Evolutionary conservation across 37 sponge, comb jelly and placozoan species (phyloP).

Genomic region (Tethya wilhelma): DNA sequence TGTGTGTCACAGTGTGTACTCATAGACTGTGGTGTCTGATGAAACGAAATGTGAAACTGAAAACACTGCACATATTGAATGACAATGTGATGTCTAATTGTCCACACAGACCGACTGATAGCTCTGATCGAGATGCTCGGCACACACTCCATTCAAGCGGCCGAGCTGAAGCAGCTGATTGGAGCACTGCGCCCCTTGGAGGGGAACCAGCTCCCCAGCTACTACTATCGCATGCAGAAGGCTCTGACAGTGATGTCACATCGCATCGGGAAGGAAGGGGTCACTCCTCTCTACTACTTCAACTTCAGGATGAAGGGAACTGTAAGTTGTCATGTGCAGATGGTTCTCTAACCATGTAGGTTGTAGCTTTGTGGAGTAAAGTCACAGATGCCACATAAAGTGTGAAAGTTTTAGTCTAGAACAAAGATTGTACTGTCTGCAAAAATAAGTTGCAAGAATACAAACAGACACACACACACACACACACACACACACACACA

Average conservation of each 20-base stretch:
- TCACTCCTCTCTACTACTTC: conserved; percentile 67
- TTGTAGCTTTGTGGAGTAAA: too few species aligned
- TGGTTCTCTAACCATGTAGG: too few species aligned
- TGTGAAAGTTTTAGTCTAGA: background rate
- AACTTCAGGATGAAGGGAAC: conserved; percentile 46
- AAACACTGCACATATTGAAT: too few species aligned
- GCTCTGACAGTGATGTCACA: conserved; percentile 52
- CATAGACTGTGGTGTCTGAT: background rate
- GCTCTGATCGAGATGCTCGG: conserved; percentile 68
- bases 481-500: background rate
- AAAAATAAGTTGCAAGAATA: background rate
- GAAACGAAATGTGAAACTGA: background rate
- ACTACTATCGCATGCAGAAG: conserved; percentile 57
- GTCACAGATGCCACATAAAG: background rate
- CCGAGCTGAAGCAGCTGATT: conserved; percentile 78
- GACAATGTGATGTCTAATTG: background rate
- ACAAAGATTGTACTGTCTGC: background rate
- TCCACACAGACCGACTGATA: conserved; percentile 54
- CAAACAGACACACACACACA: background rate
- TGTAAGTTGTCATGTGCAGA: conserved; percentile 21
- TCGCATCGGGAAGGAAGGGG: conserved; percentile 3
- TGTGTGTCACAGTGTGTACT: too few species aligned
- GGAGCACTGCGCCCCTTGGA: conserved; percentile 59
- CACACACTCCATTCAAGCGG: conserved; percentile 68
- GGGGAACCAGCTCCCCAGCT: conserved; percentile 62